A percentile compares a stretch with the other conserved stretches of the same genome.
Evolutionary conservation across 2,113 vertebrate genomes (phyloP).

Genomic region (Accipiter cooperii): DNA sequence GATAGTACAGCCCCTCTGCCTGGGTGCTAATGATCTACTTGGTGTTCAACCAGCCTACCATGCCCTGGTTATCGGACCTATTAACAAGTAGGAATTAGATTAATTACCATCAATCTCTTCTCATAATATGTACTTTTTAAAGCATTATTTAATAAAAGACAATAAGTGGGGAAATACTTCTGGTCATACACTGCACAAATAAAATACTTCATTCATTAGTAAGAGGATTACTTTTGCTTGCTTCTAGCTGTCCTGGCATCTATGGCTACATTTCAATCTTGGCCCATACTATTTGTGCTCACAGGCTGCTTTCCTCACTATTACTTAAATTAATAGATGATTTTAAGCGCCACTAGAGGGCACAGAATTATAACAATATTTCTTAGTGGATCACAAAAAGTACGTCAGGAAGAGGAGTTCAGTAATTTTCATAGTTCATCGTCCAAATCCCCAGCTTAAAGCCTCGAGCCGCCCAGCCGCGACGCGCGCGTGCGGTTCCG

Average conservation of each 20-base stretch:
- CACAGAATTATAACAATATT: constrained; percentile 72
- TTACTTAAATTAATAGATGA: constrained; percentile 5
- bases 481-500: accelerated
- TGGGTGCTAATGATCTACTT: neutral
- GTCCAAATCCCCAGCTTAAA: neutral
- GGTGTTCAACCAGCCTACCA: neutral
- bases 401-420: neutral
- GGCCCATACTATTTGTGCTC: neutral
- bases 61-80: neutral
- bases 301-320: neutral
- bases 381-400: neutral
- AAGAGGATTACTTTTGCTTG: neutral
- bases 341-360: constrained; percentile 74
- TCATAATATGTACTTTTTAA: neutral
- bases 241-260: neutral
- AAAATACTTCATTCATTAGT: neutral
- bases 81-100: neutral
- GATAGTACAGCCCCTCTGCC: neutral
- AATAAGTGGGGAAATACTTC: neutral
- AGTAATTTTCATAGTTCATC: neutral
- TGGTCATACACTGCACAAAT: neutral
- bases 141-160: neutral
- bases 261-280: neutral
- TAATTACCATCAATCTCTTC: neutral
- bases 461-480: neutral